Base-by-base conservation (phyloP, 2,113 vertebrate species). In the Sardina pilchardus region DNA sequence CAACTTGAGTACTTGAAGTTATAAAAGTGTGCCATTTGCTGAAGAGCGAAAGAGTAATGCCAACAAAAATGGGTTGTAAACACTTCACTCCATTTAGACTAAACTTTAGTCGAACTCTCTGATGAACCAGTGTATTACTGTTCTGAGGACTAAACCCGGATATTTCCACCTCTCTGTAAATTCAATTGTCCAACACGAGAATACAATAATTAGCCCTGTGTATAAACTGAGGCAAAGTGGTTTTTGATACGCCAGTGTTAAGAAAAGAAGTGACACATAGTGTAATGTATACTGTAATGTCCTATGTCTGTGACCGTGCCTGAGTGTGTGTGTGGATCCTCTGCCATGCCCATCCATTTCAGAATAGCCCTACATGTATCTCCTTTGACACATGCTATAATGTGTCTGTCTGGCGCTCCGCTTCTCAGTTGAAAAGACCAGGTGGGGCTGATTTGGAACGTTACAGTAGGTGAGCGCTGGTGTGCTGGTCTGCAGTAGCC, bases 231-330 rank as follows among this genome's bases (percentile, higher is more conserved):
- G 84, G 63, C 9, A 67, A 81, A 21, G 21, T 53, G 26, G 36
- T 82, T 83, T 86, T 86, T 75, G 78, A 87, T 75, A 86, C 48
- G 56, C 50, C 80, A 5, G 83, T 80, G 39, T 45, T 45, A 78
- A 43, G 84, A 88, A 10, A 75, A 89, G 85, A 88, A 88, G 88
- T 83, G 82, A 85, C 86, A 82, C 83, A 83, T 85, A 53, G 84
- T 19, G 53, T 44, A 84, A 39, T 17, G 80, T 83, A 50, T 88
- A 3, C 39, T 84, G 71, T 85, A 83, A 75, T 82, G 82, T 86
- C 75, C n/a, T 50, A 53, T 80, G 84, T 85, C 84, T 84, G 85
- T 87, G 80, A 50, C 81, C 83, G 71, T 89, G 83, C 43, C 36
- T 82, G 85, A n/a, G 86, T 84, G 21, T 82, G 82, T 71, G 39